These are phyloP conservation scores for Clarias platycephalus DNA, from an alignment of 2,797 vertebrate genomes.

Conservation along the genomic window DNA sequence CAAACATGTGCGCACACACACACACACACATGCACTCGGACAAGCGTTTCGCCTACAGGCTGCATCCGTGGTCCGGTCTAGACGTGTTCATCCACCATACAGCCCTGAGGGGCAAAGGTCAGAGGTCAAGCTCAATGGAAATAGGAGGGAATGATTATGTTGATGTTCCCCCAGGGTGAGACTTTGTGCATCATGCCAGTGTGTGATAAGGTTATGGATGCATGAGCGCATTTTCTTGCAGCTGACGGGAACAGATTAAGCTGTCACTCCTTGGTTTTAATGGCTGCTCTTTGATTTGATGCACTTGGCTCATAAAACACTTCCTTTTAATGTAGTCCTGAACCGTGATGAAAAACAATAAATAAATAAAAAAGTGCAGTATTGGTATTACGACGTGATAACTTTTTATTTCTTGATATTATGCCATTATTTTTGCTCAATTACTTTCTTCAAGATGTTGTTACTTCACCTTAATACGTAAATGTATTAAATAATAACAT, in stretches of 20 bases:
- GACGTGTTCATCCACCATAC: constrained; percentile 67
- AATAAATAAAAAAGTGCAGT: not conserved
- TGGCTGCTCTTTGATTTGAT: not conserved
- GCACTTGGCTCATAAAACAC: not conserved
- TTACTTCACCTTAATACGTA: not conserved
- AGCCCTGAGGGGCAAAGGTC: constrained; percentile 65
- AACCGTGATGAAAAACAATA: not conserved
- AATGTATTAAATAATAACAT: not conserved
- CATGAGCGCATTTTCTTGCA: constrained; percentile 59
- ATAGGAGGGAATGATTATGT: constrained; percentile 64
- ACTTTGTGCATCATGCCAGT: constrained; percentile 44
- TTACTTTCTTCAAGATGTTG: not conserved
- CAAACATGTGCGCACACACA: constrained; percentile 1
- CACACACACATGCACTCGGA: constrained; percentile 35
- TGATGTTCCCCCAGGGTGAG: constrained; percentile 60
- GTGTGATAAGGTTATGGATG: constrained; percentile 65
- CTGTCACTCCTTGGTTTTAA: constrained; percentile 11
- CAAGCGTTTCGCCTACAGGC: constrained; percentile 37
- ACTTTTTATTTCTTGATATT: not conserved
- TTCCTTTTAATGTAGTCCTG: too few species aligned
- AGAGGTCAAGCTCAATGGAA: constrained; percentile 72
- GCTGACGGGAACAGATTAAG: constrained; percentile 34
- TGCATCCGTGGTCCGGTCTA: constrained; percentile 64
- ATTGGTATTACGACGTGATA: not conserved
- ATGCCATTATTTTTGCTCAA: not conserved